These are phyloP conservation scores for Poecilia gillii DNA, from an alignment of 2,797 vertebrate genomes.

Conservation along the genomic window DNA sequence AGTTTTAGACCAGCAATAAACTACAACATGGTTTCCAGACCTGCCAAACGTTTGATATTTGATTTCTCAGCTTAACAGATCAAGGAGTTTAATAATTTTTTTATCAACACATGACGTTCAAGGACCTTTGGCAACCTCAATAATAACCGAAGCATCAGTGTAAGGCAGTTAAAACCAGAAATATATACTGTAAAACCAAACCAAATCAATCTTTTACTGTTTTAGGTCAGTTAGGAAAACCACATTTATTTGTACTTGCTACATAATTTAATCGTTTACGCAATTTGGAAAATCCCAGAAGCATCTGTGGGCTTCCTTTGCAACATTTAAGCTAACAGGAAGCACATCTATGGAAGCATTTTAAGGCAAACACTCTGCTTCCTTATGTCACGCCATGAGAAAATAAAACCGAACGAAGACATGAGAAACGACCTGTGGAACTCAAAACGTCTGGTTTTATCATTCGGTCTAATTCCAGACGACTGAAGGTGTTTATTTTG, in stretches of 20 bases:
- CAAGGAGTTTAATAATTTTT: constrained; percentile 22
- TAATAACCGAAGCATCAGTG: constrained; percentile 22
- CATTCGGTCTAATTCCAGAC: neutral
- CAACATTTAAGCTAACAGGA: neutral
- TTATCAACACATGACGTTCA: constrained; percentile 2
- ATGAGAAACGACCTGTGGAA: neutral
- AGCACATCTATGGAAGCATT: neutral
- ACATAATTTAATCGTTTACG: neutral
- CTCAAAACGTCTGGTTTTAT: neutral
- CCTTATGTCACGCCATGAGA: neutral
- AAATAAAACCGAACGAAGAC: neutral
- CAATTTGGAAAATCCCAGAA: neutral
- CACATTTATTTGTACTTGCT: neutral
- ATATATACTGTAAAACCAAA: neutral
- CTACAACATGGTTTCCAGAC: constrained; percentile 1
- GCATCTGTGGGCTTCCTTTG: neutral
- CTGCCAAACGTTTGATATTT: constrained; percentile 22
- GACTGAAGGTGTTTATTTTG: neutral
- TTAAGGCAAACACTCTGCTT: neutral
- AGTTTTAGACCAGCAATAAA: constrained; percentile 8
- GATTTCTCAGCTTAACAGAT: constrained; percentile 17
- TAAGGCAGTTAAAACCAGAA: neutral
- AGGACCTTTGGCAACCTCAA: constrained; percentile 10
- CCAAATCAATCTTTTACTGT: neutral
- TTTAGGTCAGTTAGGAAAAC: neutral